These are phyloP conservation scores for Leucoma salicis DNA, from an alignment of 2,888 invertebrate genomes.

Conservation along the genomic window DNA sequence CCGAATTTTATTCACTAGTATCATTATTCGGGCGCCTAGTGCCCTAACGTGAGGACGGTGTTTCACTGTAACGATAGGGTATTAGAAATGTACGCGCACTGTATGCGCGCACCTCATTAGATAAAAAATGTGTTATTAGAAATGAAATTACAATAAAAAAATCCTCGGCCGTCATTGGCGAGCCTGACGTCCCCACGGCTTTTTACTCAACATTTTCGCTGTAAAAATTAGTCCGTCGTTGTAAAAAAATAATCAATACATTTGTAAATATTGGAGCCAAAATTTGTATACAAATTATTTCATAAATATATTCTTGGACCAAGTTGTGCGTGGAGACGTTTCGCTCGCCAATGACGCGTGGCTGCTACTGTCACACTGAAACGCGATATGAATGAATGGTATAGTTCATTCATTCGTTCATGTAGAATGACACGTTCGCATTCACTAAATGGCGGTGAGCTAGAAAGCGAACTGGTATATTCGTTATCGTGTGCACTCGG, in stretches of 20 bases:
- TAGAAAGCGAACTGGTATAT: slow-evolving; percentile 3
- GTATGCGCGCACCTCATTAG: slow-evolving; percentile 69
- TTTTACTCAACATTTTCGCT: slow-evolving; percentile 64
- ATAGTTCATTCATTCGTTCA: slow-evolving; percentile 8
- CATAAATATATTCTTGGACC: slow-evolving; percentile 71
- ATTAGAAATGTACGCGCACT: slow-evolving; percentile 54
- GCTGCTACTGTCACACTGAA: slow-evolving; percentile 22
- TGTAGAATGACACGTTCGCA: slow-evolving; percentile 5
- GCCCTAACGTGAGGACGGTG: slow-evolving; percentile 26
- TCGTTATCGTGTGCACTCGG: slow-evolving; percentile 18
- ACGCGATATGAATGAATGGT: neutral
- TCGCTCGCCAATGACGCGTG: slow-evolving; percentile 30
- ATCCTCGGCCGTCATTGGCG: slow-evolving; percentile 30
- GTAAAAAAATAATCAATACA: slow-evolving; percentile 67
- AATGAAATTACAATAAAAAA: slow-evolving; percentile 62
- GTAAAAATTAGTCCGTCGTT: slow-evolving; percentile 74
- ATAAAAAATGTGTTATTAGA: slow-evolving; percentile 79
- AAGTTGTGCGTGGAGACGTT: slow-evolving; percentile 51
- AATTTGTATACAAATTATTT: slow-evolving; percentile 80
- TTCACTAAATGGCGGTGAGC: neutral
- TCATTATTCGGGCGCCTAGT: slow-evolving; percentile 26
- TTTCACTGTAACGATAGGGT: slow-evolving; percentile 76
- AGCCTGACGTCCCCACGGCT: slow-evolving; percentile 42
- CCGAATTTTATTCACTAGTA: slow-evolving; percentile 48
- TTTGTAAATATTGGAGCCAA: slow-evolving; percentile 79